These are phyloP conservation scores for Aleiodes leptofemur DNA, from an alignment of 2,888 invertebrate species.

Conservation along the genomic window DNA sequence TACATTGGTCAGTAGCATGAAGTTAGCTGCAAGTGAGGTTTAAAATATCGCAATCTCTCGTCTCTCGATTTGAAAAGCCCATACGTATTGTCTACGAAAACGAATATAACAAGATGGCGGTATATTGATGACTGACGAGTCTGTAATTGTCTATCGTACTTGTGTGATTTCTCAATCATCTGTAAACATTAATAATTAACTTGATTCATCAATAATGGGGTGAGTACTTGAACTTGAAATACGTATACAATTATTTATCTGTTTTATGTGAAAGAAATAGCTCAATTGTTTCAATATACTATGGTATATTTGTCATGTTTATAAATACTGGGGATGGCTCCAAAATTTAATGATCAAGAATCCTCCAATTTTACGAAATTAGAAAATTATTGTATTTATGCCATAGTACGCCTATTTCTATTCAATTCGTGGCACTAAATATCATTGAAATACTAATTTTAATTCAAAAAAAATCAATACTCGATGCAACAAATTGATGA, in stretches of 20 bases:
- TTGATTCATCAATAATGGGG: conserved; percentile 37
- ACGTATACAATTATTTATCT: neutral
- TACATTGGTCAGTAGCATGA: neutral
- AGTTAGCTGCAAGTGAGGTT: neutral
- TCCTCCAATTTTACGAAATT: neutral
- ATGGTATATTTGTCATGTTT: conserved; percentile 11
- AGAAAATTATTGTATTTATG: neutral
- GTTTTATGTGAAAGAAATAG: neutral
- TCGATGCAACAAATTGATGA: neutral
- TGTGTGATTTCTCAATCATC: conserved; percentile 15
- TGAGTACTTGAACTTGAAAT: conserved; percentile 22
- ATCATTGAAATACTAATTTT: conserved; percentile 11
- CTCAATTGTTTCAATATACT: neutral
- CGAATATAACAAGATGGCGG: conserved; percentile 39
- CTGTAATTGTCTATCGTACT: conserved; percentile 19
- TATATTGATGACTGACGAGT: conserved; percentile 28
- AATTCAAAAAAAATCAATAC: conserved; percentile 17
- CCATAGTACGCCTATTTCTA: neutral
- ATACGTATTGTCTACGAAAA: neutral
- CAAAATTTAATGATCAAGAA: neutral
- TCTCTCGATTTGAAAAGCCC: no score
- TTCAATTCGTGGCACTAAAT: neutral
- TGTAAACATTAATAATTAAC: conserved; percentile 27
- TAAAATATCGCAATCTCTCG: no score
- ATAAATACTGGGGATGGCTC: conserved; percentile 25